These are phyloP conservation scores for Capitulum mitella DNA, from an alignment of 2,888 invertebrate genomes.

Conservation along the genomic window DNA sequence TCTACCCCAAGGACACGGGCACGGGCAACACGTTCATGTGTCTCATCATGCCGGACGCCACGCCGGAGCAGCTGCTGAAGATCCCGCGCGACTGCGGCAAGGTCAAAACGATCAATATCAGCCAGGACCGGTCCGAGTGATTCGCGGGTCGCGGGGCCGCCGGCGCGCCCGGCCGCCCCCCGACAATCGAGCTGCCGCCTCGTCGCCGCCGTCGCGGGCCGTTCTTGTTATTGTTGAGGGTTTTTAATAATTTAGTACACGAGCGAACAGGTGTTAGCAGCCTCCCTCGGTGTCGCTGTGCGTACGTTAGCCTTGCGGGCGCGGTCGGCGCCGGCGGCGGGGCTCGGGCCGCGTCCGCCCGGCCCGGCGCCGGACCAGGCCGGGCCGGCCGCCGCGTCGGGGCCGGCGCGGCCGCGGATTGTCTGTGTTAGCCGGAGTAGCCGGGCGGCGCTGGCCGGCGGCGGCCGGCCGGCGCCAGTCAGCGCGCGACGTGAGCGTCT, in stretches of 20 bases:
- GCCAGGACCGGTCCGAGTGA: conserved; percentile 38
- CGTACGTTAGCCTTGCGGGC: background rate
- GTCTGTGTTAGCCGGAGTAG: background rate
- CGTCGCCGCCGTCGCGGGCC: background rate
- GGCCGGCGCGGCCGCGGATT: background rate
- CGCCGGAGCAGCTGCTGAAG: conserved; percentile 55
- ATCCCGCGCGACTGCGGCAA: conserved; percentile 54
- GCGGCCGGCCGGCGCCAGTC: too few species aligned
- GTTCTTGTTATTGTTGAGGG: conserved; percentile 12
- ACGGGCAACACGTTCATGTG: conserved; percentile 82
- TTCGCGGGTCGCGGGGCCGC: background rate
- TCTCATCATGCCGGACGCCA: conserved; percentile 80
- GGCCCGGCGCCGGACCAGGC: background rate
- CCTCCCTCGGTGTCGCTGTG: background rate
- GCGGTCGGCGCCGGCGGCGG: background rate
- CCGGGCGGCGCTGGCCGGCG: background rate
- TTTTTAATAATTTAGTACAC: conserved; percentile 22
- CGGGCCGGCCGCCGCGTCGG: background rate
- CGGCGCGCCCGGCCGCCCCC: background rate
- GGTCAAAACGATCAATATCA: conserved; percentile 57
- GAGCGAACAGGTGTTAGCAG: background rate
- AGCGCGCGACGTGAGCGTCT: too few species aligned
- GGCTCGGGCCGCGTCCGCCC: background rate
- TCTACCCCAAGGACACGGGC: conserved; percentile 71
- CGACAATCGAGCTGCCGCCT: background rate